phyloP scores from a whole-genome alignment of 1,140 invertebrate species.

The Drosophila kohkoa region DNA sequence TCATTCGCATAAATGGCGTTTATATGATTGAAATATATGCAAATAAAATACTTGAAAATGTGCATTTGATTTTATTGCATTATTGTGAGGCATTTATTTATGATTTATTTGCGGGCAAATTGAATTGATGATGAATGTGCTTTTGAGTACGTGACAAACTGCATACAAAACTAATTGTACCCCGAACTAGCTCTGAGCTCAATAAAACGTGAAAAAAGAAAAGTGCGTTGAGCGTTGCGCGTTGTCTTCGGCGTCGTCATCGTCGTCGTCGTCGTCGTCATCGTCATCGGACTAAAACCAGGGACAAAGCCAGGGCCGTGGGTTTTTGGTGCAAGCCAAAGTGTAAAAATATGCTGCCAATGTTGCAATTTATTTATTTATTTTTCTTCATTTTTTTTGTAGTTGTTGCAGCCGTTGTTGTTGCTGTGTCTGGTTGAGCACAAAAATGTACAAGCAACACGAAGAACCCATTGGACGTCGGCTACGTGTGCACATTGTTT shows the following conservation, averaged over 20 bases:
- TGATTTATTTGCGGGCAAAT: conserved; percentile 4
- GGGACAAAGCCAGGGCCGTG: conserved; percentile 61
- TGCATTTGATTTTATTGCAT: background rate
- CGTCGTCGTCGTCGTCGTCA: conserved; percentile 3
- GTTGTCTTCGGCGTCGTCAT: conserved; percentile 25
- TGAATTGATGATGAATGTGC: conserved; percentile 19
- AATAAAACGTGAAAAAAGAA: conserved; percentile 34
- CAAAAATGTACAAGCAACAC: conserved; percentile 75
- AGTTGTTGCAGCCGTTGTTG: conserved; percentile 44
- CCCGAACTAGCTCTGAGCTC: conserved; percentile 37
- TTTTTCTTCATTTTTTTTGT: conserved; percentile 67
- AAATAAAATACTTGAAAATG: background rate
- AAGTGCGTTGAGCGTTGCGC: conserved; percentile 65
- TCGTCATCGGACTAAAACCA: conserved; percentile 36
- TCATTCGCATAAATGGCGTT: background rate
- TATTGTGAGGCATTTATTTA: background rate
- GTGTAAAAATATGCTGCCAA: conserved; percentile 83
- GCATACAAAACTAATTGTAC: conserved; percentile 58
- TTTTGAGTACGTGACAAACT: conserved; percentile 54
- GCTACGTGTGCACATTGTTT: conserved; percentile 79
- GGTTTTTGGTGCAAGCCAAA: conserved; percentile 73
- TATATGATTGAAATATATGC: background rate
- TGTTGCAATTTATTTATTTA: conserved; percentile 83
- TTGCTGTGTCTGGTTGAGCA: conserved; percentile 64
- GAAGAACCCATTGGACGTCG: conserved; percentile 36